Evolutionary conservation across 2,888 invertebrate species (phyloP), one percentile per base, ranked within the genome.

Genomic region (Aspidiotus destructor): DNA sequence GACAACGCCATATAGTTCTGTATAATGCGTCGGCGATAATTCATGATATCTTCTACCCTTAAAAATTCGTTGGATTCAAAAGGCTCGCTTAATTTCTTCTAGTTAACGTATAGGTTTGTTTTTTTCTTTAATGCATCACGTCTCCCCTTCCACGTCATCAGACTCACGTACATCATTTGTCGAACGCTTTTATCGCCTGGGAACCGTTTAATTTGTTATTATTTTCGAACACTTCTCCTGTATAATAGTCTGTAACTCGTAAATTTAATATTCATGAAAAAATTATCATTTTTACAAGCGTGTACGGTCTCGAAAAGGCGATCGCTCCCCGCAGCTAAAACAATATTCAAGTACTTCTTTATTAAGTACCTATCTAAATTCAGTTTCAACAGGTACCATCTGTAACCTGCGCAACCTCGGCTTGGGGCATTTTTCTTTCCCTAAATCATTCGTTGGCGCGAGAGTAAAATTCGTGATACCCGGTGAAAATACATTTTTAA

Each of bases 121-220:
- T 28, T 28, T 28, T 28, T 5, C 28, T 28, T 3, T 28, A 28
- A 28, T 28, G 28, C 28, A 28, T 28, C n/a, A n/a, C n/a, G n/a
- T n/a, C n/a, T n/a, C n/a, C n/a, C n/a, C n/a, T n/a, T n/a, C 28
- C 28, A 28, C 28, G 28, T 28, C 28, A 28, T 28, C 28, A 28
- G 28, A 41, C 55, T 42, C 15, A 6, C 48, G 48, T n/a, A 13
- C 48, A 48, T 48, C 48, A n/a, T 3, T n/a, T 48, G 48, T 48
- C 48, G 48, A 48, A 48, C n/a, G 28, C 28, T 48, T n/a, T 13
- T n/a, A 48, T 48, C 11, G 48, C 48, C n/a, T 11, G 48, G 48
- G n/a, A 48, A n/a, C 48, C 48, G 48, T 48, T 48, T 48, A 48
- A 48, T 48, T 48, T 48, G 48, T 48, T 48, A 48, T 48, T n/a